Conservation (phyloP, 2,113 vertebrate species). For the Haemorhous mexicanus region DNA sequence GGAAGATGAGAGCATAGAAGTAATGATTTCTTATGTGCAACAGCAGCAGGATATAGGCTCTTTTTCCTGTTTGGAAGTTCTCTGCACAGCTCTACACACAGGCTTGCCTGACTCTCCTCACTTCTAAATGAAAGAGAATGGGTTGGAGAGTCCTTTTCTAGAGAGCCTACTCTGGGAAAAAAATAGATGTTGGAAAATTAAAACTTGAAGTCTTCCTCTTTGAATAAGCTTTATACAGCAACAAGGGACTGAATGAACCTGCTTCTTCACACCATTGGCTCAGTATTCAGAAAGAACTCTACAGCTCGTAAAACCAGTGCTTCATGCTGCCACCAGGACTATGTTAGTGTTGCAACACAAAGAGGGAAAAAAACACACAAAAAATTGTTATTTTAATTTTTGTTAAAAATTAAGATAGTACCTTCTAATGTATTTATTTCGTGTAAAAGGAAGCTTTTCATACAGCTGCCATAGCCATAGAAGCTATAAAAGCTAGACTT, state of each 20-base stretch:
- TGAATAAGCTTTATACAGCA: not conserved
- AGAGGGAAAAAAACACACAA: not conserved
- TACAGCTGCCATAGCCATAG: not conserved
- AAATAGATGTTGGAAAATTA: accelerated
- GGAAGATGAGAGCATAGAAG: not conserved
- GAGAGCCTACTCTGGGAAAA: not conserved
- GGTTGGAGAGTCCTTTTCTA: not conserved
- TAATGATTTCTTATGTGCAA: slow-evolving; percentile 3
- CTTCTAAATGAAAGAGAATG: not conserved
- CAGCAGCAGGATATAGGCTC: not conserved
- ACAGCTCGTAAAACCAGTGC: not conserved
- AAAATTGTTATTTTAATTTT: not conserved
- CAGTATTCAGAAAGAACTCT: not conserved
- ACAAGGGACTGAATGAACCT: not conserved
- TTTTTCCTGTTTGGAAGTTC: not conserved
- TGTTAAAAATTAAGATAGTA: not conserved
- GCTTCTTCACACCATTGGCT: not conserved
- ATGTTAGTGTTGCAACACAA: not conserved
- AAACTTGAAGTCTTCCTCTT: not conserved
- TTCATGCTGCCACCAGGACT: not conserved
- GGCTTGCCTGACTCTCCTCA: not conserved
- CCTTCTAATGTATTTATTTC: not conserved
- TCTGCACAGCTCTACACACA: not conserved
- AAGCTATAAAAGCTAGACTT: not conserved
- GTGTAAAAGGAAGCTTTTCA: not conserved